A percentile compares a stretch with the other conserved stretches of the same genome.
phyloP scores from a whole-genome alignment of 2,888 invertebrate species.

The Gerris lacustris region DNA sequence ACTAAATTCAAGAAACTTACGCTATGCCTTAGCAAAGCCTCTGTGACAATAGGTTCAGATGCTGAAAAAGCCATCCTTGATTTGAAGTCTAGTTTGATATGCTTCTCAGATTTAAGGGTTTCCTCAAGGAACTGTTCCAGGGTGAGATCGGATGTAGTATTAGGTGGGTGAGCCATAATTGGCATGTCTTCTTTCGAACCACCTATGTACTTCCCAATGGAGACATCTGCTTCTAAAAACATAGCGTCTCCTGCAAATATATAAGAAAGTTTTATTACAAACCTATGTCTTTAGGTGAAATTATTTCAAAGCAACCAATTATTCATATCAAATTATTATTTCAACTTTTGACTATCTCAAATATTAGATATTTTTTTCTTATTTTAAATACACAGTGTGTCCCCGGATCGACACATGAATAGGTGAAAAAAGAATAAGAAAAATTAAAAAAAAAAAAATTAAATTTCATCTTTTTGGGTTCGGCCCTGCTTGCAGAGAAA shows the following conservation, averaged over 20 bases:
- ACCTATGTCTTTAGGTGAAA: not conserved
- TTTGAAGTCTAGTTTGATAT: conserved; percentile 82
- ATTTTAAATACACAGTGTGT: no score
- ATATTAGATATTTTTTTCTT: no score
- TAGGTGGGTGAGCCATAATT: conserved; percentile 79
- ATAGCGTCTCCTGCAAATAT: conserved; percentile 45
- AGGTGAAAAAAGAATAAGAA: no score
- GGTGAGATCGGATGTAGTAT: conserved; percentile 56
- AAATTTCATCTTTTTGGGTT: no score
- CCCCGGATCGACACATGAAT: no score
- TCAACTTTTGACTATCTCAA: not conserved
- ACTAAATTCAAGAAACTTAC: no score
- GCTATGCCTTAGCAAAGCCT: conserved; percentile 19
- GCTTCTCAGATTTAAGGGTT: conserved; percentile 45
- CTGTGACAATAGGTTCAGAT: conserved; percentile 24
- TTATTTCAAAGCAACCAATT: not conserved
- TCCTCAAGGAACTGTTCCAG: conserved; percentile 54
- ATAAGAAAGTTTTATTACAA: not conserved
- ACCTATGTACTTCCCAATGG: conserved; percentile 49
- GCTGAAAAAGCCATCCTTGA: conserved; percentile 52
- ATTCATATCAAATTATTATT: not conserved
- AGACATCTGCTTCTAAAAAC: conserved; percentile 80
- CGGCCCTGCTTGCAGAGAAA: no score
- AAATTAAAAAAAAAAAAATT: no score
- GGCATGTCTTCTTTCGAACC: conserved; percentile 44